A percentile compares a stretch with the other conserved stretches of the same genome.
Evolutionary conservation across 2,888 invertebrate species (phyloP).

Genomic region (Ormyrus nitidulus): DNA sequence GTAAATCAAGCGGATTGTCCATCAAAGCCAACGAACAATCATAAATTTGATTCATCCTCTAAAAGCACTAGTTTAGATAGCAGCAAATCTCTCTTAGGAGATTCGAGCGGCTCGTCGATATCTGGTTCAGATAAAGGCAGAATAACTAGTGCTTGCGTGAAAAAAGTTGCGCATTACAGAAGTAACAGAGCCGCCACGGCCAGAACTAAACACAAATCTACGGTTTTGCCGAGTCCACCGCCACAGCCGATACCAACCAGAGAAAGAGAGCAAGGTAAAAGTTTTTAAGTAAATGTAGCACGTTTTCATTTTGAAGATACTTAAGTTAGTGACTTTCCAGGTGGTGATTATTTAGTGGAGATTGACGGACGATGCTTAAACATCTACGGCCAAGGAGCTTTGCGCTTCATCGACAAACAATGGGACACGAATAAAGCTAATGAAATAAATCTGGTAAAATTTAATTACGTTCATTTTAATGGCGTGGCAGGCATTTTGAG

Average conservation of each 20-base stretch:
- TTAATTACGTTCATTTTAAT: slow-evolving; percentile 92
- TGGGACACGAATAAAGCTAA: slow-evolving; percentile 88
- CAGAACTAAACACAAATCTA: slow-evolving; percentile 79
- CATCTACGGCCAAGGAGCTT: slow-evolving; percentile 91
- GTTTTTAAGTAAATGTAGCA: not conserved
- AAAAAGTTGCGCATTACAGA: slow-evolving; percentile 77
- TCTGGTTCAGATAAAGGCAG: slow-evolving; percentile 64
- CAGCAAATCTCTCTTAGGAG: slow-evolving; percentile 67
- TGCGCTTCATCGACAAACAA: slow-evolving; percentile 86
- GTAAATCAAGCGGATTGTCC: slow-evolving; percentile 29
- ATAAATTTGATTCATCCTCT: slow-evolving; percentile 56
- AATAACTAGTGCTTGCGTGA: slow-evolving; percentile 68
- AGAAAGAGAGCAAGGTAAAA: slow-evolving; percentile 83
- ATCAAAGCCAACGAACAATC: slow-evolving; percentile 55
- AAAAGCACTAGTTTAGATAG: slow-evolving; percentile 70
- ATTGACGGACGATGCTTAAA: slow-evolving; percentile 89
- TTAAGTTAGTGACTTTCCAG: slow-evolving; percentile 71
- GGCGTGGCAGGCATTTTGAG: slow-evolving; percentile 85
- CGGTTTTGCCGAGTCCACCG: slow-evolving; percentile 76
- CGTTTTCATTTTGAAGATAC: not conserved
- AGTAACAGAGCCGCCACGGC: slow-evolving; percentile 81
- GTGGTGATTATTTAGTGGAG: slow-evolving; percentile 93
- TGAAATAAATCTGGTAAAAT: slow-evolving; percentile 88
- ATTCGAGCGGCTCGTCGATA: slow-evolving; percentile 67
- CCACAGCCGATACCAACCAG: slow-evolving; percentile 78